These are phyloP conservation scores for Morelia viridis DNA, from an alignment of 2,797 vertebrate species.

Conservation along the genomic window DNA sequence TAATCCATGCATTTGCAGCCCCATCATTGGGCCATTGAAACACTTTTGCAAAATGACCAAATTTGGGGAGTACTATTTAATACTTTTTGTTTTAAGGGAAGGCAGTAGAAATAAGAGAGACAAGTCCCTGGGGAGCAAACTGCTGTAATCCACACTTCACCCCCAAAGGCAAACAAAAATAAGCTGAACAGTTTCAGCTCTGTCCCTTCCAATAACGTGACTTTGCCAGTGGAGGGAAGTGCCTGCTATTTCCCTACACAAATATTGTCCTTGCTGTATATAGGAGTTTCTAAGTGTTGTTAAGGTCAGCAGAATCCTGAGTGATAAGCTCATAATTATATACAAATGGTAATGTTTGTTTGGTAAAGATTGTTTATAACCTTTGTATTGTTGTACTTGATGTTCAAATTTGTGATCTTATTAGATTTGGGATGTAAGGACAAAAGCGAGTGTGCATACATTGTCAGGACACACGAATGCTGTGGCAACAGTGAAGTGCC, in stretches of 20 bases:
- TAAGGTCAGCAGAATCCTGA: not conserved
- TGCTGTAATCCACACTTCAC: not conserved
- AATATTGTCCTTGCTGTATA: not conserved
- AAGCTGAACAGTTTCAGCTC: not conserved
- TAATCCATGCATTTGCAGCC: not conserved
- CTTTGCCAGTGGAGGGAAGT: not conserved
- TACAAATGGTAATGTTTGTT: not conserved
- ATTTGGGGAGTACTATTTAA: not conserved
- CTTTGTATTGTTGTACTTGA: not conserved
- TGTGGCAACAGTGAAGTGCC: conserved; percentile 94
- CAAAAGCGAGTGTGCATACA: conserved; percentile 96
- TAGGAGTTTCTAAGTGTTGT: not conserved
- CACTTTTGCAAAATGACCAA: not conserved
- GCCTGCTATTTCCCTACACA: not conserved
- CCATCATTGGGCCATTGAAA: not conserved
- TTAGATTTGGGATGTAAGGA: conserved; percentile 97
- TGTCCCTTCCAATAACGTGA: not conserved
- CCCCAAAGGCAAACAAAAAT: not conserved
- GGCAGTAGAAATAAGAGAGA: not conserved
- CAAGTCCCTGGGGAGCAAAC: not conserved
- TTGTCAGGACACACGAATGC: conserved; percentile 96
- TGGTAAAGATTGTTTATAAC: not conserved
- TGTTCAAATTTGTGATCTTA: conserved; percentile 37
- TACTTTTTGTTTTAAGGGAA: not conserved
- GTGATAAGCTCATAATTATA: not conserved